A percentile compares a stretch with the other conserved stretches of the same genome.
Conservation (phyloP, 2,113 vertebrate genomes). For the Oncorhynchus clarkii region DNA sequence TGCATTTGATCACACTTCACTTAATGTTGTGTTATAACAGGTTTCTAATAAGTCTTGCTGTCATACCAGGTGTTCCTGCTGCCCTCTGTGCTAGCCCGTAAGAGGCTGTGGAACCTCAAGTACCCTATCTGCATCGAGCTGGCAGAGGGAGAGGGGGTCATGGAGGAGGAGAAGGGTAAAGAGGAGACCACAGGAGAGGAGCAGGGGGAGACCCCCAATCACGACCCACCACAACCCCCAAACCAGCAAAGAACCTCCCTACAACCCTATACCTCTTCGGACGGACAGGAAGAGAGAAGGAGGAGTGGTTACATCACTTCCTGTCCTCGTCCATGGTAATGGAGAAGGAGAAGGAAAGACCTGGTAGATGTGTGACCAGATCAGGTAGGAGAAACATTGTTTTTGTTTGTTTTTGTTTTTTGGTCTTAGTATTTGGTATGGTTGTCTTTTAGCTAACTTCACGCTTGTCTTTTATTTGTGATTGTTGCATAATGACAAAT, state of each 20-base stretch:
- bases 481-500: too few relatives aligned
- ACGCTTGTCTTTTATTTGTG: too few relatives aligned
- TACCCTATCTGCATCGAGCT: constrained; percentile 86
- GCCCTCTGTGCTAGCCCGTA: constrained; percentile 79
- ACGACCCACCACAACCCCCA: constrained; percentile 5
- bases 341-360: constrained; percentile 43
- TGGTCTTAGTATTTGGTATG: neutral
- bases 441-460: too few relatives aligned
- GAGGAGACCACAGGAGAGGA: constrained; percentile 18
- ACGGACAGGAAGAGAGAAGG: constrained; percentile 84
- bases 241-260: constrained; percentile 9
- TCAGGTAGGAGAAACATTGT: too few relatives aligned
- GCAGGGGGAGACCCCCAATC: neutral
- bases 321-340: constrained; percentile 58
- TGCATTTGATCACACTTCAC: too few relatives aligned
- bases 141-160: constrained; percentile 15
- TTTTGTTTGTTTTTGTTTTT: too few relatives aligned
- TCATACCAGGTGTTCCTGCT: constrained; percentile 79
- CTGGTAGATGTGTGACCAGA: constrained; percentile 46
- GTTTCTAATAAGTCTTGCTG: neutral
- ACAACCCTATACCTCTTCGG: constrained; percentile 80
- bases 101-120: constrained; percentile 87
- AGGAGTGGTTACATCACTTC: constrained; percentile 86
- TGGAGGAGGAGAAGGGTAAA: constrained; percentile 42
- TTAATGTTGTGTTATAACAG: neutral